phyloP scores from a whole-genome alignment of 1,140 invertebrate genomes.

The Drosophila pseudoobscura region DNA sequence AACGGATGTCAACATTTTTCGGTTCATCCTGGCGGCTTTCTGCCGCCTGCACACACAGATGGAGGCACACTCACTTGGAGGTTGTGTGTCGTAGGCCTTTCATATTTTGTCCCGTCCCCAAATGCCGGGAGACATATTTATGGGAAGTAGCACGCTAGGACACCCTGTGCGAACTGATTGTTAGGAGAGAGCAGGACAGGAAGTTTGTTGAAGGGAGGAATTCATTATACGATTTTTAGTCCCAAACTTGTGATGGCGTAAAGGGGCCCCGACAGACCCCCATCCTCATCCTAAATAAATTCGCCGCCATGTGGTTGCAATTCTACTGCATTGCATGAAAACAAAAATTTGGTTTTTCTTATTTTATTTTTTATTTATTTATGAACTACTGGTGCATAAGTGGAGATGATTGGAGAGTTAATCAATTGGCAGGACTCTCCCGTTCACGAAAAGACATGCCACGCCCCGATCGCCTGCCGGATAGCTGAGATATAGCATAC shows the following conservation, averaged over 20 bases:
- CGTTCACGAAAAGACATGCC: no score
- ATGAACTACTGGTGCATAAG: no score
- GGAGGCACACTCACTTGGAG: conserved; percentile 26
- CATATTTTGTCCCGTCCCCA: conserved; percentile 12
- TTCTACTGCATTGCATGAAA: no score
- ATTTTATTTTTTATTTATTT: no score
- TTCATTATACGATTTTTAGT: conserved; percentile 4
- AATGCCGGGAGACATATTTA: conserved; percentile 28
- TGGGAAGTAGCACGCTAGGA: background rate
- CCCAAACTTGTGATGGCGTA: conserved; percentile 12
- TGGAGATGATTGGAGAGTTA: no score
- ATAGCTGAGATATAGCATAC: no score
- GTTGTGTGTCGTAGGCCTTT: conserved; percentile 14
- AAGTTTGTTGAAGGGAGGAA: conserved; percentile 22
- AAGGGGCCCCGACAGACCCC: no score
- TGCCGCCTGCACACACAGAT: conserved; percentile 15
- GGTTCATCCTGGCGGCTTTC: conserved; percentile 52
- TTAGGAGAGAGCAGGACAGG: background rate
- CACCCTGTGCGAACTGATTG: background rate
- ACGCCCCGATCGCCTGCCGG: no score
- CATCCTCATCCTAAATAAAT: no score
- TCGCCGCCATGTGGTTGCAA: no score
- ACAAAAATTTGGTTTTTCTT: no score
- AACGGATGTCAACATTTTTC: conserved; percentile 61
- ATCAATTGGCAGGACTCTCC: no score